Conservation (phyloP, 1,140 invertebrate genomes). For the Mya arenaria region DNA sequence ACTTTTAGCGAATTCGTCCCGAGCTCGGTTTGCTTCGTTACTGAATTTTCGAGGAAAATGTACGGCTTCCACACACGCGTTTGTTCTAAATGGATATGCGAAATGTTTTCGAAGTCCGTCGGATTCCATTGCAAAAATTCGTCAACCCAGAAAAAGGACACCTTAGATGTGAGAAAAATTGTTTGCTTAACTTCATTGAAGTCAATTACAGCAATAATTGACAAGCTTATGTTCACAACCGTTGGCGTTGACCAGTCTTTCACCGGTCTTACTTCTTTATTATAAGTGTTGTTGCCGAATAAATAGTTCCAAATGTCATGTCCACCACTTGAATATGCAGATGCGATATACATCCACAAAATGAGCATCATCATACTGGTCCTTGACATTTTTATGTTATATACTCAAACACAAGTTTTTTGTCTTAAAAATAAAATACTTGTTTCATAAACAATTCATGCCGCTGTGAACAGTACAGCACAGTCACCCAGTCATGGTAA, state of each 20-base stretch:
- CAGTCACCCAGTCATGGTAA: too few species aligned
- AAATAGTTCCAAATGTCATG: conserved; percentile 36
- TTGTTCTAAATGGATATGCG: conserved; percentile 39
- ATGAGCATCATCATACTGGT: too few species aligned
- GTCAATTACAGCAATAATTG: conserved; percentile 37
- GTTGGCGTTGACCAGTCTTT: conserved; percentile 30
- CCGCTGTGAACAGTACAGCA: too few species aligned
- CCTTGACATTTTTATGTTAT: too few species aligned
- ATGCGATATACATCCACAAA: too few species aligned
- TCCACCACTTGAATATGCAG: conserved; percentile 11
- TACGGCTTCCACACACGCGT: conserved; percentile 54
- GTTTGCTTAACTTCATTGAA: conserved; percentile 58
- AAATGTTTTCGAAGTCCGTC: background rate
- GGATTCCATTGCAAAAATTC: conserved; percentile 49
- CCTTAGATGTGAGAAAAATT: conserved; percentile 40
- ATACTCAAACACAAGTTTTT: too few species aligned
- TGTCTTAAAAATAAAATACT: too few species aligned
- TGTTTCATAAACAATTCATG: too few species aligned
- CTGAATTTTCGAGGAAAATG: conserved; percentile 46
- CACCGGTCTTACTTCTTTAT: conserved; percentile 35
- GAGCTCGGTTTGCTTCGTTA: conserved; percentile 28
- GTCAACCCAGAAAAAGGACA: conserved; percentile 54
- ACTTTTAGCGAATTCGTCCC: background rate
- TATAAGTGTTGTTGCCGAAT: conserved; percentile 31
- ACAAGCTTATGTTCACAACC: conserved; percentile 17